A percentile compares a stretch with the other conserved stretches of the same genome.
These are phyloP conservation scores for Podocnemis expansa DNA, from an alignment of 2,113 vertebrate genomes.

Conservation along the genomic window DNA sequence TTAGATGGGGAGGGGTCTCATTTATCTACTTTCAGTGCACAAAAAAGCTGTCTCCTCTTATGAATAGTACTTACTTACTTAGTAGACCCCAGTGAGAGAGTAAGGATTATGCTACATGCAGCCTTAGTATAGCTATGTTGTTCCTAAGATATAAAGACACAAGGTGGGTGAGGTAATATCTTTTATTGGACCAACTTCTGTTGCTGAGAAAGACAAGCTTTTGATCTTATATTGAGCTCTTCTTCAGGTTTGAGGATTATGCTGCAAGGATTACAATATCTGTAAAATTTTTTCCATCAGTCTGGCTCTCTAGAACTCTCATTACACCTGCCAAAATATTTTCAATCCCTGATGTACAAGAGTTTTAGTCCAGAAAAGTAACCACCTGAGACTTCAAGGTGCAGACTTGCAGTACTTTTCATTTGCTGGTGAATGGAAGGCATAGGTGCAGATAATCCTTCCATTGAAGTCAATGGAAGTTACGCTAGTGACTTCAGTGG, in stretches of 20 bases:
- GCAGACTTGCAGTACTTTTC: not conserved
- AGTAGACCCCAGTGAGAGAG: not conserved
- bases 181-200: not conserved
- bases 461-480: not conserved
- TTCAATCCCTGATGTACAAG: not conserved
- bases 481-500: not conserved
- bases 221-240: not conserved
- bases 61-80: not conserved
- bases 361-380: not conserved
- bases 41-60: not conserved
- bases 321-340: not conserved
- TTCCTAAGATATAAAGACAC: not conserved
- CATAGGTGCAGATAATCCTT: not conserved
- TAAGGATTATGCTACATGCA: not conserved
- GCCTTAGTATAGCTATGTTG: not conserved
- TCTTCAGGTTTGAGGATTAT: not conserved
- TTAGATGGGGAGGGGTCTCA: not conserved
- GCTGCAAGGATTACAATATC: not conserved
- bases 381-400: not conserved
- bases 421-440: not conserved
- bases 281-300: not conserved
- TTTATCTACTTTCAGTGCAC: not conserved
- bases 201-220: not conserved
- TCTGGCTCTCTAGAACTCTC: not conserved
- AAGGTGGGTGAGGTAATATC: not conserved